Evolutionary conservation across 2,888 invertebrate genomes (phyloP), one percentile per base, ranked within the genome.

Genomic region (Octonoba sinensis): DNA sequence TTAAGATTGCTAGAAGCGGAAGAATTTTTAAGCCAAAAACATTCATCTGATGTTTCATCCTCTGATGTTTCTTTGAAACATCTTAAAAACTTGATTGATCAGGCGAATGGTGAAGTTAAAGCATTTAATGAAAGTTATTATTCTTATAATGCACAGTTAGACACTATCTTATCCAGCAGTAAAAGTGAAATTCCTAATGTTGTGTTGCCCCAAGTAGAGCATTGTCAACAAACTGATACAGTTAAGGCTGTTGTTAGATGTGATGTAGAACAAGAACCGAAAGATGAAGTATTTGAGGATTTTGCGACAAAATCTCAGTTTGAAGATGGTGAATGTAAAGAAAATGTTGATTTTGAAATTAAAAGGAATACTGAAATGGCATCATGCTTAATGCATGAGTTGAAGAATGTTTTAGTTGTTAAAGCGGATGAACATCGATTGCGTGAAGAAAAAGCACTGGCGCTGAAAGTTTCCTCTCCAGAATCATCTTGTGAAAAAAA

Each of bases 201-300:
- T 36, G 20, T 24, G 13, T 8, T 27, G 36, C n/a, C 18, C 8
- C 54, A 54, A 54, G 20, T 6, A 22, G 60, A 60, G 1, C 36
- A 13, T 44, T 12, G n/a, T 15, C 15, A 36, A 62, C 22, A 46
- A 27, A 22, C 57, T 18, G 12, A 1, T 18, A 12, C 13, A 62
- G 36, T 46, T 54, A n/a, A 67, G n/a, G 6, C 51, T 44, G 36
- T 75, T 59, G 70, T 65, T 47, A 66, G 44, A 22, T 74, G 81
- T 56, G 81, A 82, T 57, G n/a, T 51, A 56, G 83, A 77, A 36
- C 66, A 56, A 16, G 62, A 66, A 24, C 67, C 77, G 22, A 62
- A 69, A 36, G 83, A 83, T 67, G 76, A 83, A 69, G 77, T 83
- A 36, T 83, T 69, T 72, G 83, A 83, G 73, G 83, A 54, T 62